Evolutionary conservation across 1,140 invertebrate species (phyloP), one percentile per base, ranked within the genome.

Genomic region (Pseudachorutes palmiensis): DNA sequence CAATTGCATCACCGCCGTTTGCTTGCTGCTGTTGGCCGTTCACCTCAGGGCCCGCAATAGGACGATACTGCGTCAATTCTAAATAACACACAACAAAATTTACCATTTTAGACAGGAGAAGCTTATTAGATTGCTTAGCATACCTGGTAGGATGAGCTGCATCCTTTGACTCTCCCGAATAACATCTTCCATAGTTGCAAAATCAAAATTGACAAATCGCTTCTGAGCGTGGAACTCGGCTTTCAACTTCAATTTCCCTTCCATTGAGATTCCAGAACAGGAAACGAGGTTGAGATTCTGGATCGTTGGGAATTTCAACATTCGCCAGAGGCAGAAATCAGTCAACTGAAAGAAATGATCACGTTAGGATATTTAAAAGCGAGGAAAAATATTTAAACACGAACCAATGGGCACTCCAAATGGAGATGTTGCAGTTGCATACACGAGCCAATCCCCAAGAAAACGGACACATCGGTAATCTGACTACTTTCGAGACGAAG

Each of bases 241-340:
- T 26, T 24, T 12, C 12, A 55, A 5, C 24, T 55, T 55, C 12
- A 55, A 14, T 55, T 55, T 55, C 14, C 24, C 5, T 16, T 55
- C 51, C 51, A 55, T 5, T 5, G 51, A 14, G 51, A 55, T 5
- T 55, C 51, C 51, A 55, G 12, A 9, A 55, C 51, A 55, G 5
- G 51, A 55, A 5, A 55, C 51, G 51, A 55, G 14, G 24, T 55
- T 55, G 3, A 55, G 24, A 55, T 26, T 55, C 24, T 14, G 12
- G 24, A 55, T 14, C 3, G 9, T 5, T 5, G 51, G 51, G 24
- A 55, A 55, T 55, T 24, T 55, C 5, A 24, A 9, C 5, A 55
- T 55, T 55, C 51, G 51, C 51, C 51, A 55, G 24, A 55, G 51
- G 24, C 51, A 55, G 24, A 5, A 55, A 24, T 55, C 51, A 5